phyloP scores from a whole-genome alignment of 2,113 vertebrate genomes.

The Hiodon alosoides region DNA sequence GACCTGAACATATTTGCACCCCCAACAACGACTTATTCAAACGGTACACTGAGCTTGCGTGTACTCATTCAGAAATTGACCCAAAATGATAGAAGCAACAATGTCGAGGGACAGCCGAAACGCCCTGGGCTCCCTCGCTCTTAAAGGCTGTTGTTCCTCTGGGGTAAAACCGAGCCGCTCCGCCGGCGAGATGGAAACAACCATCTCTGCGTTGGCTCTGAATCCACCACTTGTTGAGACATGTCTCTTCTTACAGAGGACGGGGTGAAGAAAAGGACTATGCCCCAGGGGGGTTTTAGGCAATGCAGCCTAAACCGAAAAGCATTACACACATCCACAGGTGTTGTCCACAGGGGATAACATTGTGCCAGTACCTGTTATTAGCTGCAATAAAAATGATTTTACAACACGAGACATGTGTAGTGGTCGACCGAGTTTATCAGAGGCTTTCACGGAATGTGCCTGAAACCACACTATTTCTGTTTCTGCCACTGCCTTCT shows the following conservation, averaged over 20 bases:
- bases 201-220: neutral
- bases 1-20: neutral
- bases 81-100: too few relatives aligned
- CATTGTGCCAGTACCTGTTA: neutral
- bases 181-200: too few relatives aligned
- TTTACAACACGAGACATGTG: too few relatives aligned
- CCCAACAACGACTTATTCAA: neutral
- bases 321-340: slow-evolving; percentile 9
- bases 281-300: slow-evolving; percentile 23
- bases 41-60: neutral
- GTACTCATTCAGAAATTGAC: too few relatives aligned
- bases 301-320: slow-evolving; percentile 36
- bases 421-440: too few relatives aligned
- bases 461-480: neutral
- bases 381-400: too few relatives aligned
- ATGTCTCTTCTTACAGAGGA: neutral
- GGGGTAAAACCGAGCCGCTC: neutral
- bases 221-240: neutral
- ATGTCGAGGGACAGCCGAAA: neutral
- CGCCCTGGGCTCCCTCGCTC: neutral
- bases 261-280: too few relatives aligned
- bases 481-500: neutral
- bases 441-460: too few relatives aligned
- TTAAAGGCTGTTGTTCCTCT: neutral
- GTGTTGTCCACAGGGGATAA: neutral